Base-by-base conservation (phyloP, 2,113 vertebrate species). In the Erythrocercus mccallii region DNA sequence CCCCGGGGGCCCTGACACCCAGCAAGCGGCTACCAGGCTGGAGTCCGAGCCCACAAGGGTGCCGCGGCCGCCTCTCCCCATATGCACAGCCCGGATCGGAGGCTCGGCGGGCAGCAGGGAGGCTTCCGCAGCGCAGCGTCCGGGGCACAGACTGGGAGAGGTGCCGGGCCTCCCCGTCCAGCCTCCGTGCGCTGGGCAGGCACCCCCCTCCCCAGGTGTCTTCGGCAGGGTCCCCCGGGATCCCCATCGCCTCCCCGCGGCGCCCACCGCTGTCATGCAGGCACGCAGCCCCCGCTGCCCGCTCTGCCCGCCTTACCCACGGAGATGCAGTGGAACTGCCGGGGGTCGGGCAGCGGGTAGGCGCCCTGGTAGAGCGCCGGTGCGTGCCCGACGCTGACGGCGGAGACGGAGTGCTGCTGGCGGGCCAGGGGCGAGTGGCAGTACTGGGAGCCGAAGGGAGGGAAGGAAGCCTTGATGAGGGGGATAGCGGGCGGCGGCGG, bases 241-340 rank as follows among this genome's bases (percentile, higher is more conserved):
- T 37, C 7, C 22, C 33, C 58, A 28, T 9, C 7, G 3, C 23
- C 17, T 53, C 58, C 53, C 71, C 23, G 31, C 40, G 8, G 27
- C 18, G 0, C 61, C 31, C 73, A 11, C 27, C 10, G 12, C 48
- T 19, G 33, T 6, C 91, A 11, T 4, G 37, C 66, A n/a, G 20
- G n/a, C 81, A 50, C 31, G 81, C 40, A 12, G 8, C 37, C 12
- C 37, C 18, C 10, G 40, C 16, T 21, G 18, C 42, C 60, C 35
- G 51, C 30, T 42, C 25, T 40, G 50, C n/a, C 77, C 31, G 15
- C 98, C 99, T 99, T 96, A 99, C 99, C 99, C 95, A 99, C 98
- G 72, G 99, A 99, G 97, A 99, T 98, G 98, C 99, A 99, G 98
- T 99, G 99, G 97, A 99, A 99, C 95, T 99, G 99, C 28, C 99